Evolutionary conservation across 1,140 invertebrate genomes (phyloP).

Genomic region (Drosophila pseudoananassae): DNA sequence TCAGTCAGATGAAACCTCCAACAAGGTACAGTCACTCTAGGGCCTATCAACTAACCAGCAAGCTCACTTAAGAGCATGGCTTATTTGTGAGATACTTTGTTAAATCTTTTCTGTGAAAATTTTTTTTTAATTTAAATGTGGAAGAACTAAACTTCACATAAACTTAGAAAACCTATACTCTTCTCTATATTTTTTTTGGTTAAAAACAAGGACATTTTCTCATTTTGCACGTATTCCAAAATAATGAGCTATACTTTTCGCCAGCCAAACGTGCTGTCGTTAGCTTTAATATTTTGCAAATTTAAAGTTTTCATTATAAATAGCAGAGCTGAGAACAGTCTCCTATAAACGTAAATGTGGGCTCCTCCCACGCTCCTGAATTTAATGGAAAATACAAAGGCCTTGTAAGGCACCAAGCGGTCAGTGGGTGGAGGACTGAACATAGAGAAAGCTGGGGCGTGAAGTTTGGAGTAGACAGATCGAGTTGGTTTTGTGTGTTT

Average conservation of each 20-base stretch:
- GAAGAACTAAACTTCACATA: constrained; percentile 62
- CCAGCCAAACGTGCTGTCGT: constrained; percentile 47
- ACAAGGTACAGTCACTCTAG: neutral
- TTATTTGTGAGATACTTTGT: neutral
- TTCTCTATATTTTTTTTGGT: constrained; percentile 22
- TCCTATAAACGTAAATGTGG: neutral
- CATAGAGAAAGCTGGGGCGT: neutral
- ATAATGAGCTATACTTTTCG: constrained; percentile 1
- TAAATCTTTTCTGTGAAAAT: neutral
- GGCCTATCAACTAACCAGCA: neutral
- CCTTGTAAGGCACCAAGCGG: constrained; percentile 47
- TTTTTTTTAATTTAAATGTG: constrained; percentile 51
- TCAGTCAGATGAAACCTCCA: constrained; percentile 30
- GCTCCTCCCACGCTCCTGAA: constrained; percentile 22
- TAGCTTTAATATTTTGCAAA: constrained; percentile 46
- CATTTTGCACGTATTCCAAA: constrained; percentile 74
- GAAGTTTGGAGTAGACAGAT: constrained; percentile 18
- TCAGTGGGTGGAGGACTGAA: neutral
- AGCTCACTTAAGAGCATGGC: neutral
- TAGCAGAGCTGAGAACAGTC: neutral
- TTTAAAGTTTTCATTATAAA: constrained; percentile 1
- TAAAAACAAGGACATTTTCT: constrained; percentile 53
- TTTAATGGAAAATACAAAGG: constrained; percentile 63
- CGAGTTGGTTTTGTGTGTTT: constrained; percentile 57
- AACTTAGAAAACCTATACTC: constrained; percentile 23